These are phyloP conservation scores for Eucriotettix oculatus DNA, from an alignment of 2,888 invertebrate species.

Conservation along the genomic window DNA sequence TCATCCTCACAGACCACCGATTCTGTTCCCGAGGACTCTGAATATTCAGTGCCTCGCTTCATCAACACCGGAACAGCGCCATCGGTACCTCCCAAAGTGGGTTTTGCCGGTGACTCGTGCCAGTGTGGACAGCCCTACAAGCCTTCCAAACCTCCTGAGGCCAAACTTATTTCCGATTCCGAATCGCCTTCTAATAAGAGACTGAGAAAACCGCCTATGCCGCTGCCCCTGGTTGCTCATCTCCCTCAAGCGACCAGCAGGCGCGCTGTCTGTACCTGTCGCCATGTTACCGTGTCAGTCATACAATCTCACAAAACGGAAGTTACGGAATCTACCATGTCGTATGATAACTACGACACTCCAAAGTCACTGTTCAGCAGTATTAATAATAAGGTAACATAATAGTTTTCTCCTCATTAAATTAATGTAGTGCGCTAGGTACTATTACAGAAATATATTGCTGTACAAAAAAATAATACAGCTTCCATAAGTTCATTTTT, in stretches of 20 bases:
- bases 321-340: constrained; percentile 28
- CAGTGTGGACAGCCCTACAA: constrained; percentile 38
- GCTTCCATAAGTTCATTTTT: too few relatives aligned
- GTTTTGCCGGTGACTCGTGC: constrained; percentile 13
- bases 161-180: constrained; percentile 2
- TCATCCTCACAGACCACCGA: constrained; percentile 23
- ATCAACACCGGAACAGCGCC: constrained; percentile 1
- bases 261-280: constrained; percentile 1
- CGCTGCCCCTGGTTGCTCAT: constrained; percentile 26
- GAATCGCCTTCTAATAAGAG: constrained; percentile 26
- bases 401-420: too few relatives aligned
- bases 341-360: constrained; percentile 66
- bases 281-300: neutral
- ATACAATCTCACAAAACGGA: too few relatives aligned
- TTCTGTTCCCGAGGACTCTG: constrained; percentile 32
- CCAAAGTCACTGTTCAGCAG: constrained; percentile 26
- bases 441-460: too few relatives aligned
- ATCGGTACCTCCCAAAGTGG: neutral
- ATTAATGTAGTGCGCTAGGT: too few relatives aligned
- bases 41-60: constrained; percentile 29
- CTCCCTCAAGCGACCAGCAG: constrained; percentile 12
- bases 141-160: constrained; percentile 40
- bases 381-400: neutral
- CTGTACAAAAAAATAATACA: too few relatives aligned
- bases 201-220: constrained; percentile 40